A percentile compares a stretch with the other conserved stretches of the same genome.
Evolutionary conservation across 2,888 invertebrate species (phyloP).

Genomic region (Tenthredo mesomela): DNA sequence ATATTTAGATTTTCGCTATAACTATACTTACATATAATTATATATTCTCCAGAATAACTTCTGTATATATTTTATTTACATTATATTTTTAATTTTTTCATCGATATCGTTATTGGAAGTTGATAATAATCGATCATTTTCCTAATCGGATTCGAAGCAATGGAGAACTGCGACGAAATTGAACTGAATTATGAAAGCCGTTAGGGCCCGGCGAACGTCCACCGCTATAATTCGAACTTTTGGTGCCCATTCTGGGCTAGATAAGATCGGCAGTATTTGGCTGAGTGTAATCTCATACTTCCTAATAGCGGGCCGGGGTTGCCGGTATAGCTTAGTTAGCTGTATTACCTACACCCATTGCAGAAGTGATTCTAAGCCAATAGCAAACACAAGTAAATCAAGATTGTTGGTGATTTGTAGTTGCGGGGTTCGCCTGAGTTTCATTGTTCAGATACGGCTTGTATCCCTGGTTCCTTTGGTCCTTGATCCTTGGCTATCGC

Average conservation of each 20-base stretch:
- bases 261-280: conserved; percentile 53
- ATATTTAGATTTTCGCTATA: too few relatives aligned
- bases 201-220: conserved; percentile 38
- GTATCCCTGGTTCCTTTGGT: conserved; percentile 44
- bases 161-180: conserved; percentile 11
- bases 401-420: conserved; percentile 77
- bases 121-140: conserved; percentile 17
- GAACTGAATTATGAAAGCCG: conserved; percentile 44
- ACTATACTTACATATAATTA: neutral
- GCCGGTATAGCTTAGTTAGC: conserved; percentile 66
- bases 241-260: conserved; percentile 36
- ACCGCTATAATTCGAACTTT: conserved; percentile 48
- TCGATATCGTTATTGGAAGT: neutral
- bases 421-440: conserved; percentile 57
- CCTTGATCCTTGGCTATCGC: conserved; percentile 42
- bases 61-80: neutral
- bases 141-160: neutral
- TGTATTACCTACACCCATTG: conserved; percentile 67
- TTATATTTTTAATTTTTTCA: too few relatives aligned
- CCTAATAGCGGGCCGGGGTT: conserved; percentile 72
- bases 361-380: conserved; percentile 76
- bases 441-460: conserved; percentile 51
- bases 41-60: neutral
- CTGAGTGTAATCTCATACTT: conserved; percentile 59
- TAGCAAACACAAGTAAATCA: conserved; percentile 77